These are phyloP conservation scores for Phylloscopus collybita DNA, from an alignment of 2,797 vertebrate species.

Conservation along the genomic window DNA sequence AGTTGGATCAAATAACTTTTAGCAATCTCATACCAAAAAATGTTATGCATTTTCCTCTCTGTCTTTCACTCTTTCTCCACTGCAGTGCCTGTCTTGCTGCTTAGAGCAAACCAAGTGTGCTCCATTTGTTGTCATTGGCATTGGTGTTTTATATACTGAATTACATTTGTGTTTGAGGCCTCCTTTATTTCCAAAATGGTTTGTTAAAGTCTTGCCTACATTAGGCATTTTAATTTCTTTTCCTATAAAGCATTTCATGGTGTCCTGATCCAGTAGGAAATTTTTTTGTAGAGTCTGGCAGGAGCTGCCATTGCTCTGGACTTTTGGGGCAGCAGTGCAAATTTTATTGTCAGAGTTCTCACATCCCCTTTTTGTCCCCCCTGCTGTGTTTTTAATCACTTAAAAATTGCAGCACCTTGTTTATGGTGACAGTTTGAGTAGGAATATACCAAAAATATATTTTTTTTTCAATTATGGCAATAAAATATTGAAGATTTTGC, in stretches of 20 bases:
- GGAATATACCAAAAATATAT: conserved; percentile 55
- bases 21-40: neutral
- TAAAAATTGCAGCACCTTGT: conserved; percentile 55
- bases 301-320: conserved; percentile 23
- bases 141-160: neutral
- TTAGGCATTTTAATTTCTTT: neutral
- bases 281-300: conserved; percentile 1
- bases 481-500: conserved; percentile 47
- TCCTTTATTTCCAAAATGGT: conserved; percentile 27
- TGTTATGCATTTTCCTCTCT: neutral
- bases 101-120: neutral
- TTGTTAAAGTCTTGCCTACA: neutral
- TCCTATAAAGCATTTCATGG: conserved; percentile 15
- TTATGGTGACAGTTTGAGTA: conserved; percentile 60
- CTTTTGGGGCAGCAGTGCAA: conserved; percentile 22
- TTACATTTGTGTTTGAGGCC: neutral
- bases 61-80: neutral
- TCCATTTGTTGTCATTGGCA: neutral
- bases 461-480: conserved; percentile 64
- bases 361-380: conserved; percentile 49
- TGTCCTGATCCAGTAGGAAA: conserved; percentile 45
- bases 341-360: conserved; percentile 62
- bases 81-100: neutral
- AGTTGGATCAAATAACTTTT: neutral
- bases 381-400: conserved; percentile 68